A percentile compares a stretch with the other conserved stretches of the same genome.
Evolutionary conservation across 2,888 invertebrate species (phyloP).

Genomic region (Nomada goodeniana): DNA sequence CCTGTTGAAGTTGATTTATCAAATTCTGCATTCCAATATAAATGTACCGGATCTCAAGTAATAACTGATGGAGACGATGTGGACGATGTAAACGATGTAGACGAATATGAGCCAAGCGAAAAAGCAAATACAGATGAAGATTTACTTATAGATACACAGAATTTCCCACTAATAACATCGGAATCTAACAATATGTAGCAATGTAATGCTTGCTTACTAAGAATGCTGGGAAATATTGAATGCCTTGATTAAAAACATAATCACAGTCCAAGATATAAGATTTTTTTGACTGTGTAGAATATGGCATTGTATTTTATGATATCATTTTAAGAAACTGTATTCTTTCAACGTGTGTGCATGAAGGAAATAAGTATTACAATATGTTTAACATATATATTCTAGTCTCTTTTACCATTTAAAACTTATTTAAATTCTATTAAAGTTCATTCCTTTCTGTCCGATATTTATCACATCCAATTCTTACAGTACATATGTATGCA

Average conservation of each 20-base stretch:
- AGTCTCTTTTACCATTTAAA: not conserved
- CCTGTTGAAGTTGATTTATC: constrained; percentile 98
- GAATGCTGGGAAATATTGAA: not conserved
- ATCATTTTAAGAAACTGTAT: constrained; percentile 24
- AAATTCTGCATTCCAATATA: constrained; percentile 96
- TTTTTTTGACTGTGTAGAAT: not conserved
- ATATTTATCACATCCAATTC: constrained; percentile 37
- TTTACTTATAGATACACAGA: constrained; percentile 67
- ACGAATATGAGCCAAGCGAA: constrained; percentile 61
- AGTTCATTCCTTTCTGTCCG: not conserved
- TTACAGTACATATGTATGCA: constrained; percentile 10
- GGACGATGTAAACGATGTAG: constrained; percentile 75
- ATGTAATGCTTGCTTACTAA: constrained; percentile 7
- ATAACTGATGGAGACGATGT: constrained; percentile 75
- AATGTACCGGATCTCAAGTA: constrained; percentile 85
- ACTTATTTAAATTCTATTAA: not conserved
- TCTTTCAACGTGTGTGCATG: constrained; percentile 1
- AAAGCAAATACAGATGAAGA: constrained; percentile 58
- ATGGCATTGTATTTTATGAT: not conserved
- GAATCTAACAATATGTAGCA: constrained; percentile 63
- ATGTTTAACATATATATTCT: constrained; percentile 3
- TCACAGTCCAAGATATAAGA: not conserved
- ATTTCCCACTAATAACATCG: constrained; percentile 50
- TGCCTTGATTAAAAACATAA: not conserved
- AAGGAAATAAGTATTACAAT: constrained; percentile 5